These are phyloP conservation scores for Pipistrellus pipistrellus DNA, from an alignment of 2,797 vertebrate species.

Conservation along the genomic window DNA sequence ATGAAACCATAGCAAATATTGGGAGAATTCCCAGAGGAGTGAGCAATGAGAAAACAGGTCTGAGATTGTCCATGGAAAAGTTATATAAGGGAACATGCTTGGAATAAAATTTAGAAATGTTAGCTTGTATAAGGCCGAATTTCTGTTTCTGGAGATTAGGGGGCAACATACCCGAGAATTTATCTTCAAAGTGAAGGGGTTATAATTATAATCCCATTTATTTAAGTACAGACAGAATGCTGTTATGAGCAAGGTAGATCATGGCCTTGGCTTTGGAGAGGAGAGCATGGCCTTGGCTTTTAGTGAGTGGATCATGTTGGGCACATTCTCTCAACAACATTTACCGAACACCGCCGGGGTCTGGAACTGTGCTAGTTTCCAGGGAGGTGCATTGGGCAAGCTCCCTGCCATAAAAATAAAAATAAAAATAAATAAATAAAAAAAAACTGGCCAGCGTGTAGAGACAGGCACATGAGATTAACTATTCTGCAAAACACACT, in stretches of 20 bases:
- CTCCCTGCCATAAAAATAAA: not conserved
- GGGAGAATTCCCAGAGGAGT: not conserved
- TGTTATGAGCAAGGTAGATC: not conserved
- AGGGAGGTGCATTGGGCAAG: not conserved
- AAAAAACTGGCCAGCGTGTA: not conserved
- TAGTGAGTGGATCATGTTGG: not conserved
- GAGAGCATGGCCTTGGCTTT: too few relatives aligned
- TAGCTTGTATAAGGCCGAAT: not conserved
- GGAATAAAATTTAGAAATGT: slow-evolving; percentile 21
- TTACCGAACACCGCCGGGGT: not conserved
- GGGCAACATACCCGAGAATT: not conserved
- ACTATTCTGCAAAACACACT: not conserved
- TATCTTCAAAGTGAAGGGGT: not conserved
- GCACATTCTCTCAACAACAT: not conserved
- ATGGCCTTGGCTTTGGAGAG: not conserved
- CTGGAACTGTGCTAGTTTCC: not conserved
- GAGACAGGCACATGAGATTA: not conserved
- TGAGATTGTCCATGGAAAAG: not conserved
- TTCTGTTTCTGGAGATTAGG: not conserved
- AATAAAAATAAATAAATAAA: too few relatives aligned
- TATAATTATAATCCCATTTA: not conserved
- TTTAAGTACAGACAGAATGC: not conserved
- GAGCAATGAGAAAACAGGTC: not conserved
- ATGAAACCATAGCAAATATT: slow-evolving; percentile 42
- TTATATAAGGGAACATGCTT: not conserved